These are phyloP conservation scores for Ochotona curzoniae DNA, from an alignment of 2,113 vertebrate genomes.

Conservation along the genomic window DNA sequence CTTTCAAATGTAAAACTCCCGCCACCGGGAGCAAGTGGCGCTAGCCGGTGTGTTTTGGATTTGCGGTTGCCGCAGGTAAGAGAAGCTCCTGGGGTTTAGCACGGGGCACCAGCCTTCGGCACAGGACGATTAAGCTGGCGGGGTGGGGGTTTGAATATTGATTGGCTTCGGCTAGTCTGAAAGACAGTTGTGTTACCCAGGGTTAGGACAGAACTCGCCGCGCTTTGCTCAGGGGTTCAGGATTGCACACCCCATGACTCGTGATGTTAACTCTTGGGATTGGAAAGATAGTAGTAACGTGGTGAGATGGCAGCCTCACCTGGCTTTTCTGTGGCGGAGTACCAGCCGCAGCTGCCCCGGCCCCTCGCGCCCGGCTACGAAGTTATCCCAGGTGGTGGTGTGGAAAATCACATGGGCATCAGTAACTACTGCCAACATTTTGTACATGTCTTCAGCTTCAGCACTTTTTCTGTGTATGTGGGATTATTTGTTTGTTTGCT, in stretches of 20 bases:
- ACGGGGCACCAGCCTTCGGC: not conserved
- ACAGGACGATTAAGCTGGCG: not conserved
- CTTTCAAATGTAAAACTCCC: slow-evolving; percentile 63
- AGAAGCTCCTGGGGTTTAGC: not conserved
- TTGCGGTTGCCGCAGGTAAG: not conserved
- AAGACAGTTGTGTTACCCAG: not conserved
- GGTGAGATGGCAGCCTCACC: not conserved
- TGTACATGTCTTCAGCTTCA: not conserved
- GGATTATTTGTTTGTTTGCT: not conserved
- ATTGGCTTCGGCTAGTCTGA: not conserved
- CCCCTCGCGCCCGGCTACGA: rapidly evolving
- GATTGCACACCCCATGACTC: not conserved
- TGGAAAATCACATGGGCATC: not conserved
- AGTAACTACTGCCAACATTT: not conserved
- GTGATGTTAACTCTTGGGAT: not conserved
- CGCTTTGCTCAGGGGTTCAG: not conserved
- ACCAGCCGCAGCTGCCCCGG: not conserved
- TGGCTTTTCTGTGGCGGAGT: not conserved
- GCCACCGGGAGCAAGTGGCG: not conserved
- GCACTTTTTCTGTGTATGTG: not conserved
- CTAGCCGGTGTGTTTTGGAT: rapidly evolving
- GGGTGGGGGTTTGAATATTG: not conserved
- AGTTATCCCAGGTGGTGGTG: not conserved
- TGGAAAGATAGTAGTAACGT: not conserved
- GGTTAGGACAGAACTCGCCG: not conserved